Percentiles rank a stretch among this genome's conserved stretches.
phyloP scores from a whole-genome alignment of 1,140 invertebrate genomes.

The Bicyclus anynana region DNA sequence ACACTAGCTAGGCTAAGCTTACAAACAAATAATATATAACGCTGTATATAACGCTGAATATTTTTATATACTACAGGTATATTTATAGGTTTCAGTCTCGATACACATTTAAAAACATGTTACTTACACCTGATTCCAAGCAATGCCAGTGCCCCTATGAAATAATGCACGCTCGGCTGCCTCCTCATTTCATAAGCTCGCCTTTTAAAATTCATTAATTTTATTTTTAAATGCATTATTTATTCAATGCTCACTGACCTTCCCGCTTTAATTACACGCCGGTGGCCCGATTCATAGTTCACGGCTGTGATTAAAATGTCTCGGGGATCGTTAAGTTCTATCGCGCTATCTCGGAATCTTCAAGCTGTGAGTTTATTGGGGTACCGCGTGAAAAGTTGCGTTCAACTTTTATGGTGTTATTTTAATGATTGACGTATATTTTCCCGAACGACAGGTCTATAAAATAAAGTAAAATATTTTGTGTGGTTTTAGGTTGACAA shows the following conservation, averaged over 20 bases:
- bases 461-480: no score
- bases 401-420: no score
- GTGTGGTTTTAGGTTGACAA: no score
- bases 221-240: slow-evolving; percentile 40
- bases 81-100: no score
- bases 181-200: slow-evolving; percentile 64
- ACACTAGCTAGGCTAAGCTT: no score
- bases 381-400: neutral
- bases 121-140: slow-evolving; percentile 19
- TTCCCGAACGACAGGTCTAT: no score
- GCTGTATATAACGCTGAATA: no score
- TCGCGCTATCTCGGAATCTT: slow-evolving; percentile 54
- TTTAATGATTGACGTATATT: no score
- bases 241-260: slow-evolving; percentile 71
- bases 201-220: slow-evolving; percentile 69
- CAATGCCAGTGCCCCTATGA: slow-evolving; percentile 67
- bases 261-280: slow-evolving; percentile 65
- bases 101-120: neutral
- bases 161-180: slow-evolving; percentile 69
- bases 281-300: slow-evolving; percentile 67
- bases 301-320: slow-evolving; percentile 73
- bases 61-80: no score
- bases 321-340: slow-evolving; percentile 55
- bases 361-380: slow-evolving; percentile 30
- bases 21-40: no score